Evolutionary conservation across 2,888 invertebrate species (phyloP).

Genomic region (Rotaria sp.): DNA sequence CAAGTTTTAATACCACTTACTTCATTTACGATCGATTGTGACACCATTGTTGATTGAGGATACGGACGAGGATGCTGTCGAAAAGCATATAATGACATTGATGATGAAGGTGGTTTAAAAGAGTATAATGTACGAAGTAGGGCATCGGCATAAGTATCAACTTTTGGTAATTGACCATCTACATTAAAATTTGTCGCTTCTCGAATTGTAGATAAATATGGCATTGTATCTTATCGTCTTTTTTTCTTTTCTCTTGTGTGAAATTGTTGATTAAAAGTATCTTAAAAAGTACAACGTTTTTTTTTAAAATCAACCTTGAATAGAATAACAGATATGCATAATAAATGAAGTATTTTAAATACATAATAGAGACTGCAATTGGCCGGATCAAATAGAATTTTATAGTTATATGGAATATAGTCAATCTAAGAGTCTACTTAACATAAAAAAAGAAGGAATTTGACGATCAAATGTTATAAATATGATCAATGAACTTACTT

Average conservation of each 20-base stretch:
- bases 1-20: neutral
- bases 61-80: neutral
- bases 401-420: neutral
- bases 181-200: neutral
- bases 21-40: neutral
- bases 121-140: neutral
- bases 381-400: neutral
- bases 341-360: neutral
- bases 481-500: conserved; percentile 10
- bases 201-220: neutral
- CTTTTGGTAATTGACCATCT: neutral
- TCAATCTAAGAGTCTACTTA: neutral
- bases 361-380: neutral
- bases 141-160: neutral
- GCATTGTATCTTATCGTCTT: neutral
- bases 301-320: neutral
- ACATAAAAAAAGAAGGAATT: neutral
- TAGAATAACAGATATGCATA: neutral
- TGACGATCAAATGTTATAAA: neutral
- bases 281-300: neutral
- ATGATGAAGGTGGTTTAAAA: neutral
- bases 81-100: neutral
- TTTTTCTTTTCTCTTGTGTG: too few species aligned
- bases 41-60: neutral
- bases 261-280: neutral